These are phyloP conservation scores for Drosophila recens DNA, from an alignment of 2,888 invertebrate species.

Conservation along the genomic window DNA sequence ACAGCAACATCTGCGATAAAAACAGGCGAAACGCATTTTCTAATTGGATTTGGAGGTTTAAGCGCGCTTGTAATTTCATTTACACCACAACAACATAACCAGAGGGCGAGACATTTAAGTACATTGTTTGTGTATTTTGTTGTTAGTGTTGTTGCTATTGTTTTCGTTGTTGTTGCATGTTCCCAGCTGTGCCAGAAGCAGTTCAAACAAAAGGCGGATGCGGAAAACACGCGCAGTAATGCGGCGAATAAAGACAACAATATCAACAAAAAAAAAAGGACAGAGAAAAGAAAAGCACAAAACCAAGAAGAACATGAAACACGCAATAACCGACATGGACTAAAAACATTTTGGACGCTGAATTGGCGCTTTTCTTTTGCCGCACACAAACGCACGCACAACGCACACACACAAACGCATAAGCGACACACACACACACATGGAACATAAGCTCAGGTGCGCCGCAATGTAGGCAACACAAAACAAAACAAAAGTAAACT, in stretches of 20 bases:
- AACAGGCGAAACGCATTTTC: slow-evolving; percentile 55
- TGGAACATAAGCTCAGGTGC: slow-evolving; percentile 21
- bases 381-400: slow-evolving; percentile 6
- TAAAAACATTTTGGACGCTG: slow-evolving; percentile 66
- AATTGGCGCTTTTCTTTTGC: slow-evolving; percentile 63
- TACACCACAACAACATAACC: slow-evolving; percentile 60
- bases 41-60: slow-evolving; percentile 81
- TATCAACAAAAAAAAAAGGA: slow-evolving; percentile 7
- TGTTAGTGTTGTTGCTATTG: slow-evolving; percentile 19
- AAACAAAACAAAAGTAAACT: slow-evolving; percentile 38
- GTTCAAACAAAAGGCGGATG: slow-evolving; percentile 71
- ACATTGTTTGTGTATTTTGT: slow-evolving; percentile 67
- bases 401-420: slow-evolving; percentile 3
- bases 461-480: slow-evolving; percentile 50
- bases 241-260: slow-evolving; percentile 47
- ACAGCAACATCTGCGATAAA: slow-evolving; percentile 60
- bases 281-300: slow-evolving; percentile 19
- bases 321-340: slow-evolving; percentile 68
- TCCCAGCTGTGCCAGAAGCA: slow-evolving; percentile 50
- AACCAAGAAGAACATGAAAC: slow-evolving; percentile 50
- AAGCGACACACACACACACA: slow-evolving; percentile 10
- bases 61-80: slow-evolving; percentile 80
- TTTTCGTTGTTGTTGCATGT: slow-evolving; percentile 32
- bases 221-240: slow-evolving; percentile 68
- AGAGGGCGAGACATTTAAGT: slow-evolving; percentile 67